A percentile compares a stretch with the other conserved stretches of the same genome.
These are phyloP conservation scores for Todus mexicanus DNA, from an alignment of 2,797 vertebrate species.

Conservation along the genomic window DNA sequence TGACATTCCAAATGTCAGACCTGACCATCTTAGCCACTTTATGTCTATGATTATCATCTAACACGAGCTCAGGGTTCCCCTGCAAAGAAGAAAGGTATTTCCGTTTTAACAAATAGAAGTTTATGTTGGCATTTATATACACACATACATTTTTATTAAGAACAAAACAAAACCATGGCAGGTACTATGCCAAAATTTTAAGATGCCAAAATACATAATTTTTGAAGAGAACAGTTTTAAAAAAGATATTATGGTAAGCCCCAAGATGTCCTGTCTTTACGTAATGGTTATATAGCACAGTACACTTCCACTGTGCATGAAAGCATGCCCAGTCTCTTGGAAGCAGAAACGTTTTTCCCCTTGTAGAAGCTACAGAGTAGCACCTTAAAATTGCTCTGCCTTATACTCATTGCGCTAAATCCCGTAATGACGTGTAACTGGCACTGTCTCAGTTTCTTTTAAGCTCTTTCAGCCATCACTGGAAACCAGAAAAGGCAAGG, in stretches of 20 bases:
- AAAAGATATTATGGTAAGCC: not conserved
- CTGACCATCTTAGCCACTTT: not conserved
- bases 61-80: not conserved
- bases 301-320: not conserved
- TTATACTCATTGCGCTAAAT: not conserved
- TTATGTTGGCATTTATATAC: not conserved
- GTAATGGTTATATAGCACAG: not conserved
- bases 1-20: not conserved
- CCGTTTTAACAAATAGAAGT: not conserved
- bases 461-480: not conserved
- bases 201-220: not conserved
- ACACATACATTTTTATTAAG: not conserved
- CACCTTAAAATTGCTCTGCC: not conserved
- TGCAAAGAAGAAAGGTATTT: not conserved
- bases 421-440: not conserved
- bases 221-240: not conserved
- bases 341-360: not conserved
- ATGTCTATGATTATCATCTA: not conserved
- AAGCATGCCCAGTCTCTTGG: not conserved
- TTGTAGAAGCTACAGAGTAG: not conserved
- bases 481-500: conserved; percentile 21
- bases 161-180: not conserved
- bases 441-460: not conserved
- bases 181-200: not conserved
- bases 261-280: not conserved